These are phyloP conservation scores for Oreocharis arfaki DNA, from an alignment of 2,113 vertebrate genomes.

Conservation along the genomic window DNA sequence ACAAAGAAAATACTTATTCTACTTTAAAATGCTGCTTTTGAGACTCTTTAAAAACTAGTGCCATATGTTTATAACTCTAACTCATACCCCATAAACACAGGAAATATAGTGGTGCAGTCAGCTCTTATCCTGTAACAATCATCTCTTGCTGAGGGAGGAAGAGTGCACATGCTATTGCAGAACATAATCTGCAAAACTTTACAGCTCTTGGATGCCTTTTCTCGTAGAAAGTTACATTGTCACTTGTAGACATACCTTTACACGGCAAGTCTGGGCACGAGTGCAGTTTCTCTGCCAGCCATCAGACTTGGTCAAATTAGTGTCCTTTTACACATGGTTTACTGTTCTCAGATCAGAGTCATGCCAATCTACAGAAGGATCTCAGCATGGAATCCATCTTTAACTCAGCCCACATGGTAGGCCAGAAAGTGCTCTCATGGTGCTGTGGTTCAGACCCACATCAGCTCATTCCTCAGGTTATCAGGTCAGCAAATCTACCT, in stretches of 20 bases:
- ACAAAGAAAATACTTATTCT: slow-evolving; percentile 35
- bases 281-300: background rate
- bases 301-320: background rate
- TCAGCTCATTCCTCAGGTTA: background rate
- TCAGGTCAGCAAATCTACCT: background rate
- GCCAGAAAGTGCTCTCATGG: background rate
- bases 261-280: background rate
- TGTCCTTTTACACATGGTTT: background rate
- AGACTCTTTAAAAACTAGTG: background rate
- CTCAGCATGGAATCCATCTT: background rate
- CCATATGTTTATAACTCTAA: background rate
- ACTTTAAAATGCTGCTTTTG: background rate
- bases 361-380: background rate
- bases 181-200: background rate
- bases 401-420: background rate
- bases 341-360: background rate
- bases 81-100: background rate
- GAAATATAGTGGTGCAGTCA: background rate
- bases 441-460: background rate
- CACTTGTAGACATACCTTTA: background rate
- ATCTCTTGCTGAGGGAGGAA: background rate
- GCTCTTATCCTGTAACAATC: background rate
- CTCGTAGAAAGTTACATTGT: background rate
- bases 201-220: background rate
- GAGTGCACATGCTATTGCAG: background rate